Percentiles rank a stretch among this genome's conserved stretches.
Evolutionary conservation across 2,888 invertebrate species (phyloP).

Genomic region (Trichopria drosophilae): DNA sequence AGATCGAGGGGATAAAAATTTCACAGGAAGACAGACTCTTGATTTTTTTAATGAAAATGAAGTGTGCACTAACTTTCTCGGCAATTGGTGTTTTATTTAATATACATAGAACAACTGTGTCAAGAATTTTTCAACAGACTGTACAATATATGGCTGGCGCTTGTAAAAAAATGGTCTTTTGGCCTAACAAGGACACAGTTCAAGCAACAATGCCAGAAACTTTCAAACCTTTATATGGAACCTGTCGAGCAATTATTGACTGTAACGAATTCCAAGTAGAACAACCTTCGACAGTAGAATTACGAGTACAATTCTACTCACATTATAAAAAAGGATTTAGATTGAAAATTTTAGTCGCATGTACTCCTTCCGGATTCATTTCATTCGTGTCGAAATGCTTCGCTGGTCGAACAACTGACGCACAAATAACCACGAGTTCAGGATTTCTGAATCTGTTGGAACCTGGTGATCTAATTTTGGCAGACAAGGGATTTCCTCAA

Average conservation of each 20-base stretch:
- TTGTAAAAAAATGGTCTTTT: constrained; percentile 15
- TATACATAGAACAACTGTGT: constrained; percentile 33
- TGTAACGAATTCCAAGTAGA: constrained; percentile 30
- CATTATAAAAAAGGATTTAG: constrained; percentile 31
- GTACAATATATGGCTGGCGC: constrained; percentile 9
- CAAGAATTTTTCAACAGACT: constrained; percentile 27
- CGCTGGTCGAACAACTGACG: constrained; percentile 32
- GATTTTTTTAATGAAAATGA: constrained; percentile 37
- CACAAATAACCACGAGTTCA: constrained; percentile 33
- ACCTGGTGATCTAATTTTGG: constrained; percentile 29
- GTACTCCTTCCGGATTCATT: constrained; percentile 34
- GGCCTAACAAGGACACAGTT: constrained; percentile 15
- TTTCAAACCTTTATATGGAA: constrained; percentile 14
- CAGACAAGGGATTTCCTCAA: constrained; percentile 35
- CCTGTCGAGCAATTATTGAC: constrained; percentile 29
- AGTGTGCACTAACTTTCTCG: constrained; percentile 35
- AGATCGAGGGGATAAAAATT: constrained; percentile 11
- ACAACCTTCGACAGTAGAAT: constrained; percentile 14
- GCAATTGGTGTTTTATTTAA: constrained; percentile 33
- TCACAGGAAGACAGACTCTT: constrained; percentile 31
- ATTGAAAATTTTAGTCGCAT: constrained; percentile 33
- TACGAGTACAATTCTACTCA: constrained; percentile 14
- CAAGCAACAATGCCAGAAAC: constrained; percentile 18
- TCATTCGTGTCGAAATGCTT: constrained; percentile 29
- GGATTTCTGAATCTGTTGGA: constrained; percentile 30